A percentile compares a stretch with the other conserved stretches of the same genome.
Conservation (phyloP, 2,888 invertebrate species). For the Hirudinaria manillensis region DNA sequence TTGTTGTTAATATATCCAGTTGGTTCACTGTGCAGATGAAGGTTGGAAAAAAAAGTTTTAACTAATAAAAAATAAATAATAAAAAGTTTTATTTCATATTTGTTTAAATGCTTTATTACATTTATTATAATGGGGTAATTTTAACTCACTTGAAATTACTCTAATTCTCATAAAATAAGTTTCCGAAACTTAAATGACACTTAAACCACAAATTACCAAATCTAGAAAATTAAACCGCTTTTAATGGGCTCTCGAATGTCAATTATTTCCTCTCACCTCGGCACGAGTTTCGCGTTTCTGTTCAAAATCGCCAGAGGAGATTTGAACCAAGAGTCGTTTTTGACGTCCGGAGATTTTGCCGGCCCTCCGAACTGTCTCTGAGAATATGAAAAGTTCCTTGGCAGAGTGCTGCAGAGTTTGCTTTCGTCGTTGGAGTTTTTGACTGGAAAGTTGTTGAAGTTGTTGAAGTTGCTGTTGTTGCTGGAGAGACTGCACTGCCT, state of each 20-base stretch:
- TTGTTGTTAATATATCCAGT: background rate
- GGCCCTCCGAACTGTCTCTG: background rate
- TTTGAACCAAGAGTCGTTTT: background rate
- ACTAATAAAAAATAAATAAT: too few species aligned
- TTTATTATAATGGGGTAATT: too few species aligned
- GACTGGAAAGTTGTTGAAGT: too few species aligned
- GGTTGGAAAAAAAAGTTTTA: too few species aligned
- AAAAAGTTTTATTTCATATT: too few species aligned
- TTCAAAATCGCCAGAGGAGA: background rate
- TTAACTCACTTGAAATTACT: too few species aligned
- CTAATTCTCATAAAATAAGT: too few species aligned
- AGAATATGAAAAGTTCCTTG: conserved; percentile 10
- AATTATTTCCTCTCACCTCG: background rate
- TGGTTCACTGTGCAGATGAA: background rate
- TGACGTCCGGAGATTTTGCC: background rate
- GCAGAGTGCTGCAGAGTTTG: background rate
- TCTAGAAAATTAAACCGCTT: too few species aligned
- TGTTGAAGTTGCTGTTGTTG: background rate
- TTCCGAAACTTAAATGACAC: too few species aligned
- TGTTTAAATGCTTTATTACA: too few species aligned
- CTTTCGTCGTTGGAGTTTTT: conserved; percentile 1
- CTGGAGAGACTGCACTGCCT: background rate
- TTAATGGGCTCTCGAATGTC: too few species aligned
- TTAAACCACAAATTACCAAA: too few species aligned
- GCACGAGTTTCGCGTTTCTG: background rate